phyloP scores from a whole-genome alignment of 37 sponge, comb jelly and placozoan genomes.

The Bolinopsis microptera region DNA sequence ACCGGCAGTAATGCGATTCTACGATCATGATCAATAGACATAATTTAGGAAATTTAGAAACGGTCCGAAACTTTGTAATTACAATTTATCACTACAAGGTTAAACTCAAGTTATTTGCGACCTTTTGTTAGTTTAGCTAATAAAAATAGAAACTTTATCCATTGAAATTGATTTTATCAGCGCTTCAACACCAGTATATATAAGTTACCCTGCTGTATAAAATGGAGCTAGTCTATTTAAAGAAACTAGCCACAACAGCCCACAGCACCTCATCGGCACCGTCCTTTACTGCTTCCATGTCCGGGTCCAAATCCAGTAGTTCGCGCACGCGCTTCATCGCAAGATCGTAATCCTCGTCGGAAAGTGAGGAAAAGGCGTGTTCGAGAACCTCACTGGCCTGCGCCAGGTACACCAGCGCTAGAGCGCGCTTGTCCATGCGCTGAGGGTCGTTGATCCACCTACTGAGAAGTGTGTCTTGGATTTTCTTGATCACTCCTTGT shows the following conservation, averaged over 20 bases:
- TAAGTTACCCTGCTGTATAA: not conserved
- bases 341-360: conserved; percentile 96
- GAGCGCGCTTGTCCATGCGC: conserved; percentile 85
- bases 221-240: conserved; percentile 72
- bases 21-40: no score
- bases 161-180: not conserved
- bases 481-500: conserved; percentile 80
- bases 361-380: conserved; percentile 89
- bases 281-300: conserved; percentile 82
- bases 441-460: conserved; percentile 92
- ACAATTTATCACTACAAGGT: no score
- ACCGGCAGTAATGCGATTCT: no score
- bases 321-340: conserved; percentile 95
- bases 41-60: no score
- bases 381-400: conserved; percentile 97
- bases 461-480: conserved; percentile 90
- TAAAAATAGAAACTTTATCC: not conserved
- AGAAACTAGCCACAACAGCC: conserved; percentile 89
- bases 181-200: not conserved
- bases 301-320: conserved; percentile 90
- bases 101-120: no score
- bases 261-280: conserved; percentile 81
- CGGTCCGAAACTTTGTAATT: no score
- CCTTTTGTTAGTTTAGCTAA: not conserved
- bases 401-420: conserved; percentile 87